These are phyloP conservation scores for Phytoseiulus persimilis DNA, from an alignment of 2,888 invertebrate species.

Conservation along the genomic window DNA sequence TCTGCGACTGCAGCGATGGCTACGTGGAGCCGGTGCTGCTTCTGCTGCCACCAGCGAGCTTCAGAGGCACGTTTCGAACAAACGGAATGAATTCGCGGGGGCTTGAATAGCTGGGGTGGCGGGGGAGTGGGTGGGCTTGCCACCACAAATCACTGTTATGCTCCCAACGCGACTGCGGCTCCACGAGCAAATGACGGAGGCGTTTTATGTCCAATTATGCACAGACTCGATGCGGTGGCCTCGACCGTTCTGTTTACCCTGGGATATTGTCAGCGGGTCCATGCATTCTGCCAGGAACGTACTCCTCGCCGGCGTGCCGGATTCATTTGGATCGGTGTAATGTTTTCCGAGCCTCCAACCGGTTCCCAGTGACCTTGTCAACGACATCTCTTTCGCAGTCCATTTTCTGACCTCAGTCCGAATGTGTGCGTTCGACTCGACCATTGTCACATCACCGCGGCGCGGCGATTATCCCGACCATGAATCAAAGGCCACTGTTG, in stretches of 20 bases:
- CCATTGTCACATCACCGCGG: too few species aligned
- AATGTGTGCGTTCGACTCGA: too few species aligned
- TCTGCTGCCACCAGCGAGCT: neutral
- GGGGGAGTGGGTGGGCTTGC: neutral
- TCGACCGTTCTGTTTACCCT: neutral
- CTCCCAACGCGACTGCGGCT: neutral
- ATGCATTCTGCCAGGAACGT: neutral
- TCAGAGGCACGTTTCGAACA: neutral
- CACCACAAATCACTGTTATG: neutral
- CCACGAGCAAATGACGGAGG: slow-evolving; percentile 5
- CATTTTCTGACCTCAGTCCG: too few species aligned
- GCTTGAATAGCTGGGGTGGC: neutral
- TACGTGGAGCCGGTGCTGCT: neutral
- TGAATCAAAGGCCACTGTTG: too few species aligned
- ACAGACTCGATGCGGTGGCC: neutral
- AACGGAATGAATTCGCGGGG: neutral
- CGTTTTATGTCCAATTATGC: slow-evolving; percentile 5
- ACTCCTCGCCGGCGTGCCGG: neutral
- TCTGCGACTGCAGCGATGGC: neutral
- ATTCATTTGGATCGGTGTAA: too few species aligned
- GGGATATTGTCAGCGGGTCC: neutral
- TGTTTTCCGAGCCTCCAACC: too few species aligned
- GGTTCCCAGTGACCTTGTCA: too few species aligned
- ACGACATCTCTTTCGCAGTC: too few species aligned
- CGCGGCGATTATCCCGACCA: too few species aligned